Evolutionary conservation across 37 sponge, comb jelly and placozoan genomes (phyloP).

Genomic region (Spongilla lacustris): DNA sequence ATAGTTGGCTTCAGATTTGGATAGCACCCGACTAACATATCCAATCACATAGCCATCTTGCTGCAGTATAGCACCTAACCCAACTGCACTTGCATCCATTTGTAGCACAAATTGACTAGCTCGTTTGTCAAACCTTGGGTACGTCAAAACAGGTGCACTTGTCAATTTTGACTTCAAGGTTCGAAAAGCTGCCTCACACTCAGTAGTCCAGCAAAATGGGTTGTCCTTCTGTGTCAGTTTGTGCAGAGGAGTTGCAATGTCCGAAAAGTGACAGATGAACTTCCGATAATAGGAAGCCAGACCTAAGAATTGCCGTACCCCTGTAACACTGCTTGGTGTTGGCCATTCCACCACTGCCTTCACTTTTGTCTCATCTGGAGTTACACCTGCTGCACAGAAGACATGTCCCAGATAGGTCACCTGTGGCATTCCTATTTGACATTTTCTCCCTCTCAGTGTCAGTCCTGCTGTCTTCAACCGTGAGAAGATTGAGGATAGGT

Average conservation of each 20-base stretch:
- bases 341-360: conserved; percentile 50
- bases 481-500: conserved; percentile 60
- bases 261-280: too few relatives aligned
- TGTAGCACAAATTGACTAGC: conserved; percentile 41
- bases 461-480: conserved; percentile 54
- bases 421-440: conserved; percentile 41
- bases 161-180: conserved; percentile 34
- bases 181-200: conserved; percentile 32
- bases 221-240: too few relatives aligned
- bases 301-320: conserved; percentile 52
- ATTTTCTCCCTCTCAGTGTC: conserved; percentile 53
- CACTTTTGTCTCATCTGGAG: conserved; percentile 54
- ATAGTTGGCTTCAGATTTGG: conserved; percentile 17
- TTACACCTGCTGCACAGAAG: conserved; percentile 47
- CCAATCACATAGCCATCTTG: conserved; percentile 33
- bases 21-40: conserved; percentile 17
- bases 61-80: conserved; percentile 59
- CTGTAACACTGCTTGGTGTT: conserved; percentile 14
- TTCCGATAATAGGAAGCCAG: conserved; percentile 58
- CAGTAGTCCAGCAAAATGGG: conserved; percentile 24
- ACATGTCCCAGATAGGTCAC: conserved; percentile 57
- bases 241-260: too few relatives aligned
- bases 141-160: conserved; percentile 51
- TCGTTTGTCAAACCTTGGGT: conserved; percentile 27
- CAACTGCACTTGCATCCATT: conserved; percentile 73